Evolutionary conservation across 2,797 vertebrate genomes (phyloP).

Genomic region (Sebastes flavidus): DNA sequence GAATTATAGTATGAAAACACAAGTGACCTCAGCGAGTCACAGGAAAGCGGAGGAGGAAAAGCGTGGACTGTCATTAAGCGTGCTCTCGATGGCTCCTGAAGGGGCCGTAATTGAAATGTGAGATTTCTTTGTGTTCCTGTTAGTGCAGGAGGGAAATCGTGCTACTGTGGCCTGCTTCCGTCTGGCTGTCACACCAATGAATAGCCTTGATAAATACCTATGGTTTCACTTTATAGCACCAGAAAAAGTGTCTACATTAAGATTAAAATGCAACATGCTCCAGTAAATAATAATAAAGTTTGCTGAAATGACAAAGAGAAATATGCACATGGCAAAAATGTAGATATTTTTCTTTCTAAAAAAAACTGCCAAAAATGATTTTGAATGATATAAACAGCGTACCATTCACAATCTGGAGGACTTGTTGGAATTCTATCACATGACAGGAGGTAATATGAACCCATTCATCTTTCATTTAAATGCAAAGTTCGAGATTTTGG

Average conservation of each 20-base stretch:
- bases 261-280: neutral
- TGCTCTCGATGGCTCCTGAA: slow-evolving; percentile 37
- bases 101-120: slow-evolving; percentile 41
- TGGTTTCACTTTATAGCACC: neutral
- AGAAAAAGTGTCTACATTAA: neutral
- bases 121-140: slow-evolving; percentile 34
- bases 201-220: slow-evolving; percentile 11
- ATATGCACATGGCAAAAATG: neutral
- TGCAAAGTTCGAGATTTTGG: neutral
- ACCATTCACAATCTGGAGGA: neutral
- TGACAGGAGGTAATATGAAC: neutral
- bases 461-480: neutral
- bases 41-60: slow-evolving; percentile 38
- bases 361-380: neutral
- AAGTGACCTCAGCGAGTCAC: slow-evolving; percentile 32
- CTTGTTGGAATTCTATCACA: neutral
- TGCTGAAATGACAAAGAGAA: neutral
- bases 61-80: slow-evolving; percentile 35
- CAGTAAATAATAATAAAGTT: neutral
- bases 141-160: slow-evolving; percentile 8
- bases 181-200: neutral
- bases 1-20: slow-evolving; percentile 47
- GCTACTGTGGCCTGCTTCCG: slow-evolving; percentile 20
- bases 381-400: neutral
- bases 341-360: neutral